Evolutionary conservation across 2,888 invertebrate species (phyloP).

Genomic region (Arenicola marina): DNA sequence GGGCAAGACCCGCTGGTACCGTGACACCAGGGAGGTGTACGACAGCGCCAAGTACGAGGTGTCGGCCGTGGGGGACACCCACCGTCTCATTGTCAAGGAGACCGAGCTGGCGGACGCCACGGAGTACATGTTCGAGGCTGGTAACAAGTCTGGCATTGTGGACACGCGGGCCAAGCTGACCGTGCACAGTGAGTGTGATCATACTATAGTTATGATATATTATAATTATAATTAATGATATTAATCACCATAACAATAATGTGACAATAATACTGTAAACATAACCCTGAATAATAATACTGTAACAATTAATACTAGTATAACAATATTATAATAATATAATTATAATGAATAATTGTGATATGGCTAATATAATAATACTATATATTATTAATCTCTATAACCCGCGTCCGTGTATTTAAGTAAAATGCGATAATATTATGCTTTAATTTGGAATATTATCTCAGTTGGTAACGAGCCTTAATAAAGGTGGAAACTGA

Average conservation of each 20-base stretch:
- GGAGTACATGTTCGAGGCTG: conserved; percentile 72
- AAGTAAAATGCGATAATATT: too few species aligned
- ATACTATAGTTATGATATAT: neutral
- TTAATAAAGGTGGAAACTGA: too few species aligned
- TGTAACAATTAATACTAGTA: neutral
- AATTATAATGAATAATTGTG: too few species aligned
- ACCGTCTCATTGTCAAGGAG: conserved; percentile 75
- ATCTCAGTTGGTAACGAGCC: too few species aligned
- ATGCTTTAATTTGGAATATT: too few species aligned
- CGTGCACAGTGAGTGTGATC: conserved; percentile 65
- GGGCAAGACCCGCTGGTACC: conserved; percentile 34
- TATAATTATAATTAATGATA: too few species aligned
- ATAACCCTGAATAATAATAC: neutral
- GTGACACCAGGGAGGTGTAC: conserved; percentile 54
- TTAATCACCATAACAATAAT: neutral
- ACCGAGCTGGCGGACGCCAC: conserved; percentile 76
- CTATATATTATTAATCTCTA: too few species aligned
- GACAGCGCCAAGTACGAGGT: conserved; percentile 26
- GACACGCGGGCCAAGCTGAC: conserved; percentile 72
- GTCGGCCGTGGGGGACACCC: conserved; percentile 13
- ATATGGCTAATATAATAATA: too few species aligned
- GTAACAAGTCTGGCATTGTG: conserved; percentile 71
- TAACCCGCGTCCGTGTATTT: too few species aligned
- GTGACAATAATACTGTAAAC: too few species aligned
- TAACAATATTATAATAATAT: too few species aligned